Base-by-base conservation (phyloP, 2,113 vertebrate species). In the Capricornis sumatraensis region DNA sequence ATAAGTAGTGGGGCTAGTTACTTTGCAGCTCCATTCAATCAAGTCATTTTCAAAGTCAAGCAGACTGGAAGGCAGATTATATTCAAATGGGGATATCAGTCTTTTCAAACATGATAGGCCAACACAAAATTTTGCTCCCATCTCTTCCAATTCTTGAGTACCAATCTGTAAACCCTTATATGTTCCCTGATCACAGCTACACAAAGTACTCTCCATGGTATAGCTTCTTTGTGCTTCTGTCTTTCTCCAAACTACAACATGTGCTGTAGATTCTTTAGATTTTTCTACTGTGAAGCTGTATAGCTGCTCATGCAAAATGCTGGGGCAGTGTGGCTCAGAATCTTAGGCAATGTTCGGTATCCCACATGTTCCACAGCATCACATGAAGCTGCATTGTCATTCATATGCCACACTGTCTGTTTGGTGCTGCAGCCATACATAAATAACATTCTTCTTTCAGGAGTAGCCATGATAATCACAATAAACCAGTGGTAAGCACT, bases 371-470 rank as follows among this genome's bases (percentile, higher is more conserved):
- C 99, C 2, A 99, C 97, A n/a, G 99, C 74, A 47, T 99, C 99
- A 97, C 99, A 99, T 10, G 99, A 99, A 14, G 99, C 87, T 8
- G 99, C 98, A 76, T 97, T 99, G 87, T 99, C 98, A 88, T 96
- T 99, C 57, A 99, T 99, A 92, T 99, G 99, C 99, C 99, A 99
- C 95, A 99, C 99, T 0, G 99, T 99, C 98, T 99, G 99, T 97
- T 99, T 99, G 96, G 99, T 98, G 83, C 99, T 99, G 98, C 99
- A 99, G 97, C 99, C 99, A 64, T 99, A 99, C 99, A 99, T 99
- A 96, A 99, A 99, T 0, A 99, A 71, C 99, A 33, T 99, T 99
- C 98, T 99, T 99, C 99, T 99, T 99, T 92, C 99, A 99, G 92
- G 99, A 99, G 98, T 99, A 99, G 86, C 99, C 99, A 67, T 99